These are phyloP conservation scores for Neostethus bicornis DNA, from an alignment of 2,797 vertebrate genomes.

Conservation along the genomic window DNA sequence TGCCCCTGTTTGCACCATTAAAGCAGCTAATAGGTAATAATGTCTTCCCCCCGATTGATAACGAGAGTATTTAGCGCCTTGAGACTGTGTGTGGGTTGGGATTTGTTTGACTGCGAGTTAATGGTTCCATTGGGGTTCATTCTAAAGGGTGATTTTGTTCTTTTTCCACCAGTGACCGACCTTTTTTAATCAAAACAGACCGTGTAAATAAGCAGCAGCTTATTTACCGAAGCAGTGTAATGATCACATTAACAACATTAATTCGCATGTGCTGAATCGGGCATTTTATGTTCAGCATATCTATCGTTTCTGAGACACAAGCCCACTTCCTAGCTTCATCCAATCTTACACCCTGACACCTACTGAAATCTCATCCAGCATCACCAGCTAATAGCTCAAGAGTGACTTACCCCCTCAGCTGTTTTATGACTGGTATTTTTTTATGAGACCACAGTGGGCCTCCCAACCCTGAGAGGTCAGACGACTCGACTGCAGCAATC, in stretches of 20 bases:
- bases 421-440: slow-evolving; percentile 75
- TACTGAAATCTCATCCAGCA: slow-evolving; percentile 74
- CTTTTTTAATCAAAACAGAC: slow-evolving; percentile 23
- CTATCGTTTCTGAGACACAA: slow-evolving; percentile 43
- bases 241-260: slow-evolving; percentile 40
- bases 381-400: slow-evolving; percentile 67
- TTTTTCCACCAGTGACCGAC: slow-evolving; percentile 6
- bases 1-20: slow-evolving; percentile 70
- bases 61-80: slow-evolving; percentile 71
- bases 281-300: slow-evolving; percentile 44
- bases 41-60: slow-evolving; percentile 77
- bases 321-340: slow-evolving; percentile 43
- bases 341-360: slow-evolving; percentile 69
- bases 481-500: slow-evolving; percentile 64
- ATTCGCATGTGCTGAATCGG: slow-evolving; percentile 22
- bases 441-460: slow-evolving; percentile 74
- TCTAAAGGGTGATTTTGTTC: slow-evolving; percentile 38
- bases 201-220: slow-evolving; percentile 25
- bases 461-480: slow-evolving; percentile 68
- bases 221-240: slow-evolving; percentile 3
- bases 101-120: slow-evolving; percentile 66
- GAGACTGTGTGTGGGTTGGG: slow-evolving; percentile 57
- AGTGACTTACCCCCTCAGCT: slow-evolving; percentile 63
- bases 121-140: slow-evolving; percentile 63
- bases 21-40: slow-evolving; percentile 77